Evolutionary conservation across 2,888 invertebrate genomes (phyloP).

Genomic region (Callimorpha dominula): DNA sequence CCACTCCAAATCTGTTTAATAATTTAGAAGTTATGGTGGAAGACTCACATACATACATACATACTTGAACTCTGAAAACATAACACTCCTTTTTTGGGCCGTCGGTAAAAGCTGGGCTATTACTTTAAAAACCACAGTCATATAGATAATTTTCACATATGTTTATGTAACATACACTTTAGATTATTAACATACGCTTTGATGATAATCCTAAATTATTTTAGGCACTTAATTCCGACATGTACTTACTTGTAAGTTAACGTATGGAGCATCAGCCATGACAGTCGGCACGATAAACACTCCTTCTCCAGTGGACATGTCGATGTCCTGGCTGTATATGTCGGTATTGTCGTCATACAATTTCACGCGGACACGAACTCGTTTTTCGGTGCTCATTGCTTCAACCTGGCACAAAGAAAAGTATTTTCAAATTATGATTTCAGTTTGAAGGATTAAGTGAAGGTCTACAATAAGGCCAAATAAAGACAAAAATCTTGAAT

Average conservation of each 20-base stretch:
- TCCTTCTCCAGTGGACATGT: slow-evolving; percentile 89
- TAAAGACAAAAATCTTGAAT: too few species aligned
- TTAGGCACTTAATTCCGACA: neutral
- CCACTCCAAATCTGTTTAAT: too few species aligned
- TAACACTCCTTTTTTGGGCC: too few species aligned
- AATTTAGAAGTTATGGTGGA: too few species aligned
- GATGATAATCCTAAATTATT: neutral
- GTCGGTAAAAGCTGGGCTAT: too few species aligned
- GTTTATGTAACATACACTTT: too few species aligned
- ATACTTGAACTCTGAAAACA: too few species aligned
- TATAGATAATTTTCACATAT: too few species aligned
- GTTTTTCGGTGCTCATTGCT: slow-evolving; percentile 90
- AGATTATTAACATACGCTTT: too few species aligned
- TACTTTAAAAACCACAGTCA: too few species aligned
- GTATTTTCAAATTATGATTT: neutral
- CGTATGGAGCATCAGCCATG: slow-evolving; percentile 88
- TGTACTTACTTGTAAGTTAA: slow-evolving; percentile 87
- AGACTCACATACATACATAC: too few species aligned
- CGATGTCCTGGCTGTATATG: slow-evolving; percentile 90
- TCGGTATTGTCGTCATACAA: slow-evolving; percentile 89
- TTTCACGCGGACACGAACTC: slow-evolving; percentile 89
- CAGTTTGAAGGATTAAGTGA: neutral
- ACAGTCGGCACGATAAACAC: slow-evolving; percentile 90
- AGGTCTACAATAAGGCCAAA: too few species aligned
- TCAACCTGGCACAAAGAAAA: slow-evolving; percentile 82